Base-by-base conservation (phyloP, 2,113 vertebrate genomes). In the Talpa occidentalis region DNA sequence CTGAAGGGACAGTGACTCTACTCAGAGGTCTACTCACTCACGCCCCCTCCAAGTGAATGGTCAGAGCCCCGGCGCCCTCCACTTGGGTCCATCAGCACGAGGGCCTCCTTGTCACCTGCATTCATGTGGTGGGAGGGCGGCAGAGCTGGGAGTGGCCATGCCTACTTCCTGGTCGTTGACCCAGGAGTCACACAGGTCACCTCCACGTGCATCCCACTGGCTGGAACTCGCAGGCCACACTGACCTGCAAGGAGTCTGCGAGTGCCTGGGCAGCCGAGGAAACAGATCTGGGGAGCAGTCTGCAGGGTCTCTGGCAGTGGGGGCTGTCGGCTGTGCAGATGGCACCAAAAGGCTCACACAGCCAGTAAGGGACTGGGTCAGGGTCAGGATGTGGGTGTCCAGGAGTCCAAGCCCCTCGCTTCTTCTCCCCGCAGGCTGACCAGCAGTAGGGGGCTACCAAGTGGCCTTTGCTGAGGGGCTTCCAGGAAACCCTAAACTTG, bases 1-100 rank as follows among this genome's bases (percentile, higher is more conserved):
- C 70, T 44, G 19, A 12, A 24, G 14, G 56, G 1, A 19, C 1
- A 24, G 30, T 0, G 35, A 64, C 62, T 52, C 0, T 0, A 2
- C 54, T 14, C 15, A 52, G 49, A 52, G 10, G 49, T 52, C 35
- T 78, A 32, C 47, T 67, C 30, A 30, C 35, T 35, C 15, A 21
- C 28, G n/a, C 30, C 21, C 35, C 12, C 60, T 26, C 37, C 0
- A 11, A 30, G 30, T 14, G 3, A 15, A n/a, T 1, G 6, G 15
- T 10, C 60, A 10, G 72, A 21, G 32, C 32, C 22, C 3, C 12
- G 10, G 30, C 21, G 56, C 11, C 72, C 37, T 69, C 24, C 11
- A 3, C 15, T 4, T 35, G 40, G 16, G 24, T n/a, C n/a, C n/a
- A n/a, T n/a, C n/a, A n/a, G n/a, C n/a, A n/a, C n/a, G n/a, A n/a